Evolutionary conservation across 2,888 invertebrate genomes (phyloP), one percentile per base, ranked within the genome.

Genomic region (Meteorus cinctellus): DNA sequence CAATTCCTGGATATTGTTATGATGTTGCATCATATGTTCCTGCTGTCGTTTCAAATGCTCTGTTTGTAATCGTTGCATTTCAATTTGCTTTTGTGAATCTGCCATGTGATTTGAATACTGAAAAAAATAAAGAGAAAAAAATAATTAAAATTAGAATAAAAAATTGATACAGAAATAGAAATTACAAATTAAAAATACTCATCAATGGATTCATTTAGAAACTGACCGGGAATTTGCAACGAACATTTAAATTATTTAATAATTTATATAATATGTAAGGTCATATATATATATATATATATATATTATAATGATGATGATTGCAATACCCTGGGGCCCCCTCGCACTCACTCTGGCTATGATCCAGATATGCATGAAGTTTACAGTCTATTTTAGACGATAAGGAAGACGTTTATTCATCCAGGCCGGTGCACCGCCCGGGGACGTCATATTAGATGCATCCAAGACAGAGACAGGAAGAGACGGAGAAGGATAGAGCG

Each of bases 41-140:
- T 92, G 92, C 84, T 92, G 92, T 67, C 94, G 91, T 80, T 93
- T 91, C 63, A 93, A 90, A 82, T 93, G 93, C 81, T 93, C 93
- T 82, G 93, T 93, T 82, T 93, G 94, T 83, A 93, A 90, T 87
- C 94, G 92, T 86, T 94, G 94, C 82, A 94, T 91, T 87, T 96
- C 95, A 86, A 95, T 90, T 87, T 94, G 91, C 85, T 92, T 93
- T 86, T 94, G 94, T 75, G 91, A 90, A 85, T 92, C 92, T 79
- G 89, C 87, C 83, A 91, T 88, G 81, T 90, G 91, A 79, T 85
- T 84, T 62, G 89, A 85, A 82, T 88, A 90, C 77, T 88, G 81
- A 90, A 90, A 86, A 34, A 34, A 34, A 34, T 4, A 34, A 34
- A 34, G 34, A 34, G 6, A 34, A 34, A 34, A 34, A 34, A 34